A percentile compares a stretch with the other conserved stretches of the same genome.
Evolutionary conservation across 1,140 invertebrate species (phyloP).

Genomic region (Tetramorium alpestre): DNA sequence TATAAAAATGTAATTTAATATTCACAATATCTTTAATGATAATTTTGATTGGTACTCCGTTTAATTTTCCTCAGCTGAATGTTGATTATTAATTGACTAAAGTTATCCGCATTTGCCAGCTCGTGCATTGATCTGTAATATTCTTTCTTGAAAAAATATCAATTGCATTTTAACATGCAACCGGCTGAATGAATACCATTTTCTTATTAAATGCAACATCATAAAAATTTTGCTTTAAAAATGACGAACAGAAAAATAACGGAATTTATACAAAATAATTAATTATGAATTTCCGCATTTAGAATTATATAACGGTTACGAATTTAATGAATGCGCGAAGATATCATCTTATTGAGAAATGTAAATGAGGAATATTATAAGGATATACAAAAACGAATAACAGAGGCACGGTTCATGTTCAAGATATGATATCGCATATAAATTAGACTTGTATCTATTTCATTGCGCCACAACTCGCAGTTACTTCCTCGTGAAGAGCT

Average conservation of each 20-base stretch:
- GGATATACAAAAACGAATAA: background rate
- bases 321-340: background rate
- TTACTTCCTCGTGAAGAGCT: slow-evolving; percentile 13
- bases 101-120: background rate
- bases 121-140: background rate
- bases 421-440: background rate
- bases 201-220: background rate
- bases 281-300: background rate
- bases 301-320: background rate
- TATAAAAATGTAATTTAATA: background rate
- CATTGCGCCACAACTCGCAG: background rate
- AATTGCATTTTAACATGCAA: background rate
- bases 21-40: background rate
- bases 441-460: slow-evolving; percentile 23
- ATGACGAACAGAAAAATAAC: background rate
- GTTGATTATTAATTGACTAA: background rate
- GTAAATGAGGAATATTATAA: background rate
- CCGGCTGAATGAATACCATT: background rate
- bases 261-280: slow-evolving; percentile 7
- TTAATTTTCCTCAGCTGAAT: background rate
- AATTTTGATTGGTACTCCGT: background rate
- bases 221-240: background rate
- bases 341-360: background rate
- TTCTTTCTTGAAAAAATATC: background rate
- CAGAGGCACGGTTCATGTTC: background rate